These are phyloP conservation scores for Macropis europaea DNA, from an alignment of 2,888 invertebrate genomes.

Conservation along the genomic window DNA sequence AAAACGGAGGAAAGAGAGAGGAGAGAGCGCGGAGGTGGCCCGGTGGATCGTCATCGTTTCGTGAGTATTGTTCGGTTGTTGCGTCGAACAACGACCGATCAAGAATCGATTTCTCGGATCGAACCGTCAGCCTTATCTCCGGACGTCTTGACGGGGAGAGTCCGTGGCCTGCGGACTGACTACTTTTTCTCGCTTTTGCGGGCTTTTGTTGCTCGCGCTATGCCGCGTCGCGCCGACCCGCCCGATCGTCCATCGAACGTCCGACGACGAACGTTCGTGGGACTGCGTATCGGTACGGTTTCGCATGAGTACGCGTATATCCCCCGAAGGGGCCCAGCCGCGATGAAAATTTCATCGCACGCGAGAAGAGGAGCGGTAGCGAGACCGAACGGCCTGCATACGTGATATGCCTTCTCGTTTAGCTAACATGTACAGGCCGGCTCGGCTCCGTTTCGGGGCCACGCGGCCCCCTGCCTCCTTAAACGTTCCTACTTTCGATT, in stretches of 20 bases:
- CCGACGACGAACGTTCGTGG: constrained; percentile 57
- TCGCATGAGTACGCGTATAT: constrained; percentile 56
- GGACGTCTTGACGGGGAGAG: constrained; percentile 18
- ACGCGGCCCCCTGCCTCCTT: constrained; percentile 42
- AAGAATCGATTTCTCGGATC: constrained; percentile 40
- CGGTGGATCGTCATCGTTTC: not conserved
- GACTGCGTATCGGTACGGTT: constrained; percentile 57
- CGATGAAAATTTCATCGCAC: constrained; percentile 67
- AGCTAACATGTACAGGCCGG: constrained; percentile 73
- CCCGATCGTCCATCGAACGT: no score
- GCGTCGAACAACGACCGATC: constrained; percentile 16
- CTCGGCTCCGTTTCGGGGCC: constrained; percentile 62
- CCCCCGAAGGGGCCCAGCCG: constrained; percentile 7
- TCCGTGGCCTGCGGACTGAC: constrained; percentile 41
- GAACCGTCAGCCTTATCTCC: constrained; percentile 41
- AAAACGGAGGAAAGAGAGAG: not conserved
- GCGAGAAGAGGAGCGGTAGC: constrained; percentile 51
- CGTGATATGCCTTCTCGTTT: constrained; percentile 68
- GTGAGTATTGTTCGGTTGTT: not conserved
- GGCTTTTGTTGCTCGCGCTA: constrained; percentile 53
- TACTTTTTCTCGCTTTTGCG: constrained; percentile 58
- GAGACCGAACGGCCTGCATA: constrained; percentile 68
- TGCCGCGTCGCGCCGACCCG: constrained; percentile 12
- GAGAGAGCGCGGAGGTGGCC: not conserved
- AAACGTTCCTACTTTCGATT: constrained; percentile 28